Percentiles rank a stretch among this genome's conserved stretches.
Evolutionary conservation across 2,797 vertebrate genomes (phyloP).

Genomic region (Ispidina lecontei): DNA sequence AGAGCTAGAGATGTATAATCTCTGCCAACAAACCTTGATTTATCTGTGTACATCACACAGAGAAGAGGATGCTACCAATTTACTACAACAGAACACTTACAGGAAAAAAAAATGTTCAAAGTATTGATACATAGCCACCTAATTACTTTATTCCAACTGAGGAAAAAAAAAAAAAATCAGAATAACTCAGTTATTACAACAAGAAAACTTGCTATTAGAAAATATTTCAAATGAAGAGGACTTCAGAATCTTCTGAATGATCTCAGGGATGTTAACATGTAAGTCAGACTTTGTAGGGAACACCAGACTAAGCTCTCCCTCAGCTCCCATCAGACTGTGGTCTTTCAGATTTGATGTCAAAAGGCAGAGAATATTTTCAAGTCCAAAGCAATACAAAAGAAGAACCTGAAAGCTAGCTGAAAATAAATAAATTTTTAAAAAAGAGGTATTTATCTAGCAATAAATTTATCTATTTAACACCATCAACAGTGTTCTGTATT

Average conservation of each 20-base stretch:
- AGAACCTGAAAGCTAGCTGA: background rate
- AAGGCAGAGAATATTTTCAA: background rate
- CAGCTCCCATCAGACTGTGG: background rate
- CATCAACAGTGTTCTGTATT: background rate
- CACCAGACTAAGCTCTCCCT: background rate
- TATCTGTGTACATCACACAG: background rate
- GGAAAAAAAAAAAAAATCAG: background rate
- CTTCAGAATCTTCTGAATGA: background rate
- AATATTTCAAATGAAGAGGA: background rate
- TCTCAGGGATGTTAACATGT: background rate
- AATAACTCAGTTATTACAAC: background rate
- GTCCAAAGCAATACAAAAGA: background rate
- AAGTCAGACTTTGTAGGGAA: background rate
- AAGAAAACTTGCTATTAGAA: background rate
- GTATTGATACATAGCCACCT: background rate
- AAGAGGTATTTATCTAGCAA: background rate
- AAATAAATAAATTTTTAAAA: background rate
- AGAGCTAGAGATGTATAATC: background rate
- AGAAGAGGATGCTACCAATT: background rate
- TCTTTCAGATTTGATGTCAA: background rate
- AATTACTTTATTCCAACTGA: background rate
- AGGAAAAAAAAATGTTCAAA: background rate
- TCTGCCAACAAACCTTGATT: background rate
- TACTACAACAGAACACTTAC: background rate
- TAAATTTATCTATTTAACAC: background rate